phyloP scores from a whole-genome alignment of 2,888 invertebrate genomes.

The Eupelmus urozonus region DNA sequence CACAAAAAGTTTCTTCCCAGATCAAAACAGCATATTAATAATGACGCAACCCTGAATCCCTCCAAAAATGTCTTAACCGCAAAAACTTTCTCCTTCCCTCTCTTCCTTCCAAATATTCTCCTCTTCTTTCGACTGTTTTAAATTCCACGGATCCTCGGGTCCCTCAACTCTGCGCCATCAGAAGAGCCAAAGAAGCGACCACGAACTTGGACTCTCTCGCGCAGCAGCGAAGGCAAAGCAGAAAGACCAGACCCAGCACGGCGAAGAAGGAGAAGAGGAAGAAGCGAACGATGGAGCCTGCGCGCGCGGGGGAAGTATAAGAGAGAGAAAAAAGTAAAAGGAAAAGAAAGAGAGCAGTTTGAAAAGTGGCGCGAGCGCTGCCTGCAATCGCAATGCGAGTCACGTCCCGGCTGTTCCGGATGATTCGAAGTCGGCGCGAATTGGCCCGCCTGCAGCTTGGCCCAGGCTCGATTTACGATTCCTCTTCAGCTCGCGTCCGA shows the following conservation, averaged over 20 bases:
- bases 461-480: constrained; percentile 47
- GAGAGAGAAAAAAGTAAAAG: constrained; percentile 1
- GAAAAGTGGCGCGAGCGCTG: constrained; percentile 47
- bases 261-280: not conserved
- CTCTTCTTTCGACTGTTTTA: not conserved
- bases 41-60: too few species aligned
- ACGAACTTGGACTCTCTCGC: not conserved
- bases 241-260: not conserved
- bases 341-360: constrained; percentile 19
- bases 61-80: too few species aligned
- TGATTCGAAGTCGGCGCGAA: constrained; percentile 55
- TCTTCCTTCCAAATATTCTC: not conserved
- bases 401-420: constrained; percentile 56
- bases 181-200: constrained; percentile 26
- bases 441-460: constrained; percentile 43
- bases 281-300: constrained; percentile 3
- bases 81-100: not conserved
- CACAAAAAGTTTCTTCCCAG: too few species aligned
- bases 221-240: constrained; percentile 4
- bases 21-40: too few species aligned
- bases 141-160: constrained; percentile 38
- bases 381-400: constrained; percentile 49
- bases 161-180: constrained; percentile 1
- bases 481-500: not conserved
- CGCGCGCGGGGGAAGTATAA: not conserved